These are phyloP conservation scores for Oryzias woworae DNA, from an alignment of 2,113 vertebrate genomes.

Conservation along the genomic window DNA sequence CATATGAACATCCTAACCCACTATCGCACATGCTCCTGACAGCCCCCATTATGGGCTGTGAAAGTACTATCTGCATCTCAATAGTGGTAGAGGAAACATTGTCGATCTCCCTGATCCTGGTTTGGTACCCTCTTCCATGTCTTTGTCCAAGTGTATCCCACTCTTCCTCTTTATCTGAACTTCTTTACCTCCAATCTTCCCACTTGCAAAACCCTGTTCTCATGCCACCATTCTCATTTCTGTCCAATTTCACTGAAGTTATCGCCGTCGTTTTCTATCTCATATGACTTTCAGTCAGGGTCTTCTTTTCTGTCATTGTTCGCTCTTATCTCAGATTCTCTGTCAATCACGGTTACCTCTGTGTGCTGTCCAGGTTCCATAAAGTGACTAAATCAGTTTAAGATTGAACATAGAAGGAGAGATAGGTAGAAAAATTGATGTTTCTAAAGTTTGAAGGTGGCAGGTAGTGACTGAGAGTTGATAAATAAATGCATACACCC, in stretches of 20 bases:
- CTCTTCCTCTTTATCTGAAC: conserved; percentile 1
- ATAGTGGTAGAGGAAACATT: conserved; percentile 67
- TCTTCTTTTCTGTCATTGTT: conserved; percentile 10
- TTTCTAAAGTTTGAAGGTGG: conserved; percentile 38
- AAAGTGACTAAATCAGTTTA: conserved; percentile 64
- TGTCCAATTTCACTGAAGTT: conserved; percentile 6
- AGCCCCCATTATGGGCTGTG: conserved; percentile 59
- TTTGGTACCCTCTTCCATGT: conserved; percentile 42
- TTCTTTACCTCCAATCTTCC: conserved; percentile 10
- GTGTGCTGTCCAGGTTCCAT: conserved; percentile 24
- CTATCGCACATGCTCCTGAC: conserved; percentile 38
- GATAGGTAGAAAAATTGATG: conserved; percentile 47
- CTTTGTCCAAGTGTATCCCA: conserved; percentile 45
- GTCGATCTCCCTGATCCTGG: conserved; percentile 57
- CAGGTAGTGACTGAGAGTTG: conserved; percentile 36
- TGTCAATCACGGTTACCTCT: conserved; percentile 15
- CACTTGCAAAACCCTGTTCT: conserved; percentile 8
- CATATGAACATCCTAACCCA: conserved; percentile 36
- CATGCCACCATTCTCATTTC: neutral
- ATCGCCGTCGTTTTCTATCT: conserved; percentile 8
- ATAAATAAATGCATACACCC: conserved; percentile 57
- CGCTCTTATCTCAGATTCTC: conserved; percentile 10
- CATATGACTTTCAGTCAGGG: conserved; percentile 18
- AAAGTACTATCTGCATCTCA: conserved; percentile 74
- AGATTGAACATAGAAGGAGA: conserved; percentile 33